Base-by-base conservation (phyloP, 2,888 invertebrate genomes). In the Perdita meconis region DNA sequence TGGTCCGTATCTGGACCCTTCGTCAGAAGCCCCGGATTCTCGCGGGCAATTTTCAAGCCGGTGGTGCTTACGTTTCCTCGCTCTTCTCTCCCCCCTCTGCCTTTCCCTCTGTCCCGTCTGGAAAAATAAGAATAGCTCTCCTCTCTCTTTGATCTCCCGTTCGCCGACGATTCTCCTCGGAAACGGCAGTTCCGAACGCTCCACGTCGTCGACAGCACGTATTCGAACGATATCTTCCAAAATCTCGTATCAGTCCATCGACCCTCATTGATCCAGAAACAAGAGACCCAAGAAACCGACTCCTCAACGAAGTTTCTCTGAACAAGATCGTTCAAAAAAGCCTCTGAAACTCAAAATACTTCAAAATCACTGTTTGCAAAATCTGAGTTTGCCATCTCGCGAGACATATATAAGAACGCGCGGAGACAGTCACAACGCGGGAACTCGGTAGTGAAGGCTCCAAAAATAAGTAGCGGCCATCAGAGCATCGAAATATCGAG, bases 101-200 rank as follows among this genome's bases (percentile, higher is more conserved):
- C 60, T 10, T 22, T 34, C 51, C 16, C 47, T 12, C 51, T 56
- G 26, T 6, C 26, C 4, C 47, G 70, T 12, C 78, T 66, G 59
- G 36, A 69, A 78, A 78, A 63, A 71, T 70, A 78, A 78, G 78
- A 78, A 78, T 78, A 78, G 78, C 79, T 67, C 63, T 78, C 59
- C 79, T 65, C 64, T 65, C 40, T 24, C 30, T 63, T 65, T 67
- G 57, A 57, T 44, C 50, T 22, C n/a, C 6, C 13, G 42, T 47
- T 56, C 65, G 13, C 42, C 56, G 53, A 38, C 44, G 47, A 50
- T 66, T 67, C 66, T 51, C 26, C 40, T 38, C 26, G n/a, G 16
- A 16, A 34, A 69, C 60, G 50, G 10, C 63, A 69, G 73, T 73
- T 63, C 12, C 30, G 30, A 61, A 36, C 69, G 53, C 38, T 63